These are phyloP conservation scores for Camponotus fellah DNA, from an alignment of 2,888 invertebrate species.

Conservation along the genomic window DNA sequence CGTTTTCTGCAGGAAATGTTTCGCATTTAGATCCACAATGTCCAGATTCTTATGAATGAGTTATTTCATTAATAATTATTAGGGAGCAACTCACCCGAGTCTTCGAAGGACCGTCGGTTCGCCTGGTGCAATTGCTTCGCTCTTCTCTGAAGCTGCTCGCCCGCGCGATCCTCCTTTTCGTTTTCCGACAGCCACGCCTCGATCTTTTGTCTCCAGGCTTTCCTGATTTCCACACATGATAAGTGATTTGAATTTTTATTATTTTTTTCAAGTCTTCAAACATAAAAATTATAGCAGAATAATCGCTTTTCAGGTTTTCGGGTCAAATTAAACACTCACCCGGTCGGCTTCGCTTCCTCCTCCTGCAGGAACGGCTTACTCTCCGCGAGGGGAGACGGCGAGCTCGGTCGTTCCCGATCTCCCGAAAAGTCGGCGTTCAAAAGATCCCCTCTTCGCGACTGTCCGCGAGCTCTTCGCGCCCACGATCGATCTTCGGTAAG, in stretches of 20 bases:
- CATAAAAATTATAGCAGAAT: not conserved
- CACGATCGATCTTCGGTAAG: conserved; percentile 92
- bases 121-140: conserved; percentile 90
- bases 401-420: conserved; percentile 91
- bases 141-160: conserved; percentile 90
- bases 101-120: conserved; percentile 93
- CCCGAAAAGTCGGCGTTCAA: conserved; percentile 91
- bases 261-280: not conserved
- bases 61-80: conserved; percentile 4
- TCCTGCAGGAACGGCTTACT: conserved; percentile 87
- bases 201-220: conserved; percentile 96
- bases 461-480: conserved; percentile 93
- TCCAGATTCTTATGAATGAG: not conserved
- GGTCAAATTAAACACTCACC: conserved; percentile 80
- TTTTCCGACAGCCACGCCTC: conserved; percentile 96
- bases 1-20: conserved; percentile 89
- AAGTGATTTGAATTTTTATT: conserved; percentile 4
- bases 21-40: conserved; percentile 10
- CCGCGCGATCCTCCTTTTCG: conserved; percentile 92
- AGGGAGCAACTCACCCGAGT: conserved; percentile 89
- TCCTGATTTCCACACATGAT: conserved; percentile 82
- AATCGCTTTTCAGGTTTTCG: not conserved
- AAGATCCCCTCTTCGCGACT: conserved; percentile 93
- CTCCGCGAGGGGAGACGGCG: conserved; percentile 89
- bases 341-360: conserved; percentile 88